Evolutionary conservation across 1,140 invertebrate genomes (phyloP).

Genomic region (Hermetia illucens): DNA sequence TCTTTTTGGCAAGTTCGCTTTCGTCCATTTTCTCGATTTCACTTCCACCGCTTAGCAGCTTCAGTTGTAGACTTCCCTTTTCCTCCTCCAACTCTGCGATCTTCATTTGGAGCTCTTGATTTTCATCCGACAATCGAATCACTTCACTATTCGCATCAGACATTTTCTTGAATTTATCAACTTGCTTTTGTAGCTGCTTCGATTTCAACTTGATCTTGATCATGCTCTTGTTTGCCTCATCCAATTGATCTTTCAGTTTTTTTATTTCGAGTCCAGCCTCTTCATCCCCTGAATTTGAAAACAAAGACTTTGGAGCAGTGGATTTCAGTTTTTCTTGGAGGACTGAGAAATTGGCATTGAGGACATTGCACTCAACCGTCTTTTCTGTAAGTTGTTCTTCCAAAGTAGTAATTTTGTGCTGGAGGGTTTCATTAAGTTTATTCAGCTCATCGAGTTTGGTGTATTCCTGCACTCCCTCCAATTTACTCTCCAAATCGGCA

Average conservation of each 20-base stretch:
- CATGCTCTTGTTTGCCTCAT: constrained; percentile 64
- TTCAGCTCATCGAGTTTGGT: constrained; percentile 23
- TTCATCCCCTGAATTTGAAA: constrained; percentile 25
- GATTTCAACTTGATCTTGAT: constrained; percentile 73
- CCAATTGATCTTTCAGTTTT: constrained; percentile 50
- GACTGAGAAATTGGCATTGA: constrained; percentile 31
- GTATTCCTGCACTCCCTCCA: constrained; percentile 21
- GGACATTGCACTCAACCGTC: constrained; percentile 33
- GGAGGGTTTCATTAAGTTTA: constrained; percentile 15
- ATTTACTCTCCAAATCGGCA: constrained; percentile 38
- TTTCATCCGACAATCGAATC: constrained; percentile 39
- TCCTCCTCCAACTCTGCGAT: constrained; percentile 77
- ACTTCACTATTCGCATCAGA: constrained; percentile 55
- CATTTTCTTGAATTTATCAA: constrained; percentile 59
- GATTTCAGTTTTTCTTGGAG: constrained; percentile 36
- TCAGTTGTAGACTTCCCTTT: constrained; percentile 74
- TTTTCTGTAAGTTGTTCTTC: constrained; percentile 38
- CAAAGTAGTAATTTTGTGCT: constrained; percentile 7
- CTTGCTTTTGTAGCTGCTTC: constrained; percentile 68
- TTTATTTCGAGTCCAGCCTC: constrained; percentile 34
- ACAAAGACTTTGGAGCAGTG: constrained; percentile 22
- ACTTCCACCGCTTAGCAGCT: constrained; percentile 40
- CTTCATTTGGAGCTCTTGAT: constrained; percentile 53
- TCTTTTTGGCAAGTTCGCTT: constrained; percentile 8
- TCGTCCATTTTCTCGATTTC: constrained; percentile 6